These are phyloP conservation scores for Oscheius sp. DNA, from an alignment of 2,888 invertebrate genomes.

Conservation along the genomic window DNA sequence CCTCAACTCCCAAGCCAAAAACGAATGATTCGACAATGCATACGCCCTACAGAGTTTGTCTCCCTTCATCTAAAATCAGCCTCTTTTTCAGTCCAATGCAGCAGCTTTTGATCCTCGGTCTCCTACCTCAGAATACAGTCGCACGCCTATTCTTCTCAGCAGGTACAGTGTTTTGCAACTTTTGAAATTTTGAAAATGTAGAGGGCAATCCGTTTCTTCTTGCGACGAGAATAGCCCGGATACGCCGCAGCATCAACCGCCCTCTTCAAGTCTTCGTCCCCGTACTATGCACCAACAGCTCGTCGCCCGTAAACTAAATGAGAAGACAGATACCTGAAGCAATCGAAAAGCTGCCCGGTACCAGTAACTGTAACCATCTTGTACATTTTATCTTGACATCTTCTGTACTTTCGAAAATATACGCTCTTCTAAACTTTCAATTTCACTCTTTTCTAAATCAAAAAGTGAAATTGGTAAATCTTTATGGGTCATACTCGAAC, in stretches of 20 bases:
- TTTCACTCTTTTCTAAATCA: neutral
- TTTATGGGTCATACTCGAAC: neutral
- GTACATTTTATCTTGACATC: neutral
- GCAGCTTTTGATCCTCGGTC: constrained; percentile 32
- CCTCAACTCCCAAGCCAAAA: neutral
- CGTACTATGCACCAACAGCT: neutral
- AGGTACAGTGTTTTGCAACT: neutral
- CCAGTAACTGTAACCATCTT: neutral
- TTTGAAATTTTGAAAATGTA: neutral
- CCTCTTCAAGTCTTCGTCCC: neutral
- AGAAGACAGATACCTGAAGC: neutral
- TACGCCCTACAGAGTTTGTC: constrained; percentile 14
- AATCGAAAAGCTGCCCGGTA: neutral
- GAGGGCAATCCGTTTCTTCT: no score
- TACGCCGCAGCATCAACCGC: neutral
- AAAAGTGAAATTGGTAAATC: neutral
- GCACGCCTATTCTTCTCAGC: constrained; percentile 29
- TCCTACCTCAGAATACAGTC: constrained; percentile 32
- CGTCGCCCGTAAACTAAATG: neutral
- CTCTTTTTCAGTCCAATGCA: neutral
- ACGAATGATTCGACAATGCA: constrained; percentile 1
- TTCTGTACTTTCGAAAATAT: neutral
- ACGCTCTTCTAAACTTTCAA: neutral
- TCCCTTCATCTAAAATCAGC: neutral
- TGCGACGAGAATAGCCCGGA: constrained; percentile 2